Percentiles rank a stretch among this genome's conserved stretches.
These are phyloP conservation scores for Ictalurus punctatus DNA, from an alignment of 2,113 vertebrate genomes.

Conservation along the genomic window DNA sequence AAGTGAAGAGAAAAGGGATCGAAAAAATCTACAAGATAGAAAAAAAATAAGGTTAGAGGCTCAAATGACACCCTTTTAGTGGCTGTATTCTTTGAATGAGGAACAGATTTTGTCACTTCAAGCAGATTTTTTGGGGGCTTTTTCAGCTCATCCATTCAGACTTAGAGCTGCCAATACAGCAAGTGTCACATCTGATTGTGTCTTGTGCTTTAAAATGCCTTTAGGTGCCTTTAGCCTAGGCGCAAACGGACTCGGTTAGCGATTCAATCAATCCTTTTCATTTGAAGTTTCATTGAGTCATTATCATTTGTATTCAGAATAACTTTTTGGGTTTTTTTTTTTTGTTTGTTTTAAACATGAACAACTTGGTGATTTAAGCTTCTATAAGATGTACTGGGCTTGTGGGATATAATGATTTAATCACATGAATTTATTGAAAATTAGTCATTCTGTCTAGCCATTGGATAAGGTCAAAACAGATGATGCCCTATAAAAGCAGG, in stretches of 20 bases:
- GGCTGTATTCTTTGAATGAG: neutral
- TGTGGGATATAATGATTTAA: neutral
- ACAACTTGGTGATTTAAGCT: neutral
- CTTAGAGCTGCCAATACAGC: neutral
- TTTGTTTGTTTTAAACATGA: neutral
- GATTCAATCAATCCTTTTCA: neutral
- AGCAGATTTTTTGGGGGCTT: constrained; percentile 16
- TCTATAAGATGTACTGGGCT: neutral
- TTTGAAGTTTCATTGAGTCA: neutral
- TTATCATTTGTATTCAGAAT: neutral
- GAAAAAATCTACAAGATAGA: neutral
- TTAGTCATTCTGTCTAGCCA: neutral
- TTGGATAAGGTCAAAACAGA: neutral
- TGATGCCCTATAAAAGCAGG: neutral
- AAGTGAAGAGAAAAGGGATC: neutral
- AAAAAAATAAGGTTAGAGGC: constrained; percentile 2
- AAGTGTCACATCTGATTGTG: neutral
- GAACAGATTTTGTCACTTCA: neutral
- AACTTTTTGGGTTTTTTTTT: neutral
- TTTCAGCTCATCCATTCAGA: neutral
- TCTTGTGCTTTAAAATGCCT: neutral
- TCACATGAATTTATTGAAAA: neutral
- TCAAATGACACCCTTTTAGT: constrained; percentile 14
- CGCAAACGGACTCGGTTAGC: neutral
- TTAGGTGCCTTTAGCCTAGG: neutral